These are phyloP conservation scores for Balaeniceps rex DNA, from an alignment of 2,113 vertebrate species.

Conservation along the genomic window DNA sequence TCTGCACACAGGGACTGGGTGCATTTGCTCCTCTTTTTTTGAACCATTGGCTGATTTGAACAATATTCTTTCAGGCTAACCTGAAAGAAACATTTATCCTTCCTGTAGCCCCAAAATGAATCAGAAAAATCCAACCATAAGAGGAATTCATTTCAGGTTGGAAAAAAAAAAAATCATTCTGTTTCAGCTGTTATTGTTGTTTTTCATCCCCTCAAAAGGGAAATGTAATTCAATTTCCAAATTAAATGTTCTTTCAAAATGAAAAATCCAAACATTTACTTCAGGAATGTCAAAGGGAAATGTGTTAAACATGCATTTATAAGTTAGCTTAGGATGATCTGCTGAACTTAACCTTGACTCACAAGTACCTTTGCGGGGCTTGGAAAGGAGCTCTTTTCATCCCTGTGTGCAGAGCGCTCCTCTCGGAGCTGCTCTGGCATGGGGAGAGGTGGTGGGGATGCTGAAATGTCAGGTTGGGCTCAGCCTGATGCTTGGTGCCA, in stretches of 20 bases:
- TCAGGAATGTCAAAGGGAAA: background rate
- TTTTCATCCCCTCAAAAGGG: background rate
- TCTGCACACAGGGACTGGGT: background rate
- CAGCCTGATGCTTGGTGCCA: background rate
- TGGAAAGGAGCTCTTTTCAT: background rate
- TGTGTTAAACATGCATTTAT: background rate
- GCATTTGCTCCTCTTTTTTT: background rate
- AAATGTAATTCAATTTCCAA: background rate
- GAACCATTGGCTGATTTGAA: background rate
- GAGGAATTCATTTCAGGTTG: background rate
- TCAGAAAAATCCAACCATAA: background rate
- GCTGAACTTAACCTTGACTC: background rate
- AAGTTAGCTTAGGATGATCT: background rate
- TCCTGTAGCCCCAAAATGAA: background rate
- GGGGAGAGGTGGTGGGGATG: background rate
- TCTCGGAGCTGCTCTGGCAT: background rate
- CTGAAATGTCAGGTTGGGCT: background rate
- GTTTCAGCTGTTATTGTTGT: background rate
- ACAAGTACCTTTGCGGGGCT: background rate
- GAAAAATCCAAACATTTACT: background rate
- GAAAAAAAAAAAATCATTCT: background rate
- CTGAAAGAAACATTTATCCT: background rate
- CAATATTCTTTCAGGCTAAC: background rate
- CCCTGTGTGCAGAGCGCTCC: rapidly evolving
- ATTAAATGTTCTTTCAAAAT: background rate